Conservation (phyloP, 2,888 invertebrate genomes). For the Noctua comes region DNA sequence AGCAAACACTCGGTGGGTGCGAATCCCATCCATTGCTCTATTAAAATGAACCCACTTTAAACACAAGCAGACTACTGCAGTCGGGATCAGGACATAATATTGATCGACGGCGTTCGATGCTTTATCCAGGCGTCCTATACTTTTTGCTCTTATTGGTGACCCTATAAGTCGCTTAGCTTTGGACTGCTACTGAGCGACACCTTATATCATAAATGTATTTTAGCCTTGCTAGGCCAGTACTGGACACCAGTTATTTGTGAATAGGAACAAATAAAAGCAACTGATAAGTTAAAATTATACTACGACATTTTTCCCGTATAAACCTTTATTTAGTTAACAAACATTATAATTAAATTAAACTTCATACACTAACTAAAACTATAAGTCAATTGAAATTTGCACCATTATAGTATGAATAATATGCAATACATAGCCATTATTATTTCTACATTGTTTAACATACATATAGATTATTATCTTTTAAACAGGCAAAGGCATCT, state of each 20-base stretch:
- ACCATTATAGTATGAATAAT: slow-evolving; percentile 33
- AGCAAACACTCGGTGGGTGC: neutral
- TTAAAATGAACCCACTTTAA: neutral
- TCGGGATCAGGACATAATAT: too few relatives aligned
- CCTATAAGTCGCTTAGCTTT: neutral
- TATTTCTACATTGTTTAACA: slow-evolving; percentile 16
- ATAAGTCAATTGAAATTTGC: slow-evolving; percentile 58
- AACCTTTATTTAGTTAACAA: slow-evolving; percentile 65
- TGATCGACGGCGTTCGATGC: too few relatives aligned
- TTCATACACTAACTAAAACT: slow-evolving; percentile 54
- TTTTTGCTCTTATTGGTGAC: neutral
- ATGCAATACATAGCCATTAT: slow-evolving; percentile 28
- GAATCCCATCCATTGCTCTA: neutral
- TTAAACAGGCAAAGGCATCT: slow-evolving; percentile 30
- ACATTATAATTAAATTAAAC: slow-evolving; percentile 57
- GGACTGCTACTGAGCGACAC: neutral
- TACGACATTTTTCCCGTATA: slow-evolving; percentile 40
- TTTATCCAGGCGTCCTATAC: too few relatives aligned
- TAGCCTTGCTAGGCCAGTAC: neutral
- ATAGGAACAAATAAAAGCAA: neutral
- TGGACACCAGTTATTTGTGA: neutral
- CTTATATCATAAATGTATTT: neutral
- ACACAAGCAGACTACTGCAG: neutral
- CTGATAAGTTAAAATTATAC: neutral
- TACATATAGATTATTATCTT: slow-evolving; percentile 3